Base-by-base conservation (phyloP, 2,888 invertebrate species). In the Chelonus formosanus region DNA sequence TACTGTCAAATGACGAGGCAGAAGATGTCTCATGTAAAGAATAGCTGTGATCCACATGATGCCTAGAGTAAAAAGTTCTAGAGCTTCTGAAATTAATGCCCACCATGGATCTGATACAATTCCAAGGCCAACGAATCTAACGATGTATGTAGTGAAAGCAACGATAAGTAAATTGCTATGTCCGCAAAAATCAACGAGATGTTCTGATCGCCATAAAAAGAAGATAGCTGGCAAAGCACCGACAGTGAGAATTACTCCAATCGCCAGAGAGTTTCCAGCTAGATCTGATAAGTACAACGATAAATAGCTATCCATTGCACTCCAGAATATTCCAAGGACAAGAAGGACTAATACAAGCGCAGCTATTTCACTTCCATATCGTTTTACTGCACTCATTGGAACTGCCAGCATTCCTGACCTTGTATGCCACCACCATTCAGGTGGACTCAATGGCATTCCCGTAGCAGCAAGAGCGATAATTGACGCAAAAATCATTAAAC, bases 381-480 rank as follows among this genome's bases (percentile, higher is more conserved):
- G 89, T 44, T 92, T 87, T 57, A 92, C 90, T 4, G 91, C 88
- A 71, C 90, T 92, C 92, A 93, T 91, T n/a, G 93, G 93, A 79
- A 92, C 86, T 6, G 93, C 90, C 65, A 93, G 78, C 61, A 66
- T 62, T 40, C 92, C 93, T 6, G 91, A 91, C 75, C 91, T 87
- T 3, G 93, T 93, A 78, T 93, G 92, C 93, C 93, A 93, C 92
- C 92, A 93, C 93, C 93, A 93, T 83, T 93, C 93, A 0, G 93
- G 92, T 1, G 93, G 92, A 75, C 92, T 91, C 6, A 93, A 83
- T 0, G 93, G 93, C 91, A 93, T 93, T 72, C 87, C 87, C 3
- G 89, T 76, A 3, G 83, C 76, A 4, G 65, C 70, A 5, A 82
- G 63, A 0, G 81, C 81, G 3, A 82, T 67, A 20, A 78, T 65